Base-by-base conservation (phyloP, 2,888 invertebrate genomes). In the Dryococelus australis region DNA sequence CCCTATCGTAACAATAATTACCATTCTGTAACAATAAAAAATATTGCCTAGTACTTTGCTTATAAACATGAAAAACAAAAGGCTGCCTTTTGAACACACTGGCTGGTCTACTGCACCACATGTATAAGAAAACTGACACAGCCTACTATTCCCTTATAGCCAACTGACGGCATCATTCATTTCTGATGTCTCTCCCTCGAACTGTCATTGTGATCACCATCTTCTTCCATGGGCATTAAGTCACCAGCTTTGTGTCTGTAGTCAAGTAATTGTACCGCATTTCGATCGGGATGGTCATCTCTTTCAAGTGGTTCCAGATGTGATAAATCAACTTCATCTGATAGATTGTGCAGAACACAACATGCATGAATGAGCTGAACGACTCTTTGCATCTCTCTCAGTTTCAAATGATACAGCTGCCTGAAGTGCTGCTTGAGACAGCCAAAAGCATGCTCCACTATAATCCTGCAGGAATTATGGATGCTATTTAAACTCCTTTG, bases 401-500 rank as follows among this genome's bases (percentile, higher is more conserved):
- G 28, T 20, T 27, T 81, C 5, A 81, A 26, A 35, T 81, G 81
- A 20, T 81, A 35, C 27, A 81, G 81, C 35, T 81, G 81, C 27
- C 81, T 27, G 20, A 81, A 81, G 28, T 20, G 81, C 20, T 81
- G 81, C 81, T 81, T 81, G 6, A 81, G 81, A 12, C 28, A 27
- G 81, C 81, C 81, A 81, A 81, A 81, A 4, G 81, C 81, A 81
- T 81, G 81, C 20, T 81, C 81, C 26, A 81, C 81, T 6, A 6
- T 20, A 27, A 81, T 81, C 35, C 81, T 81, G 35, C 81, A 85
- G 27, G 85, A 85, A 85, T 24, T 53, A 16, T 85, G 53, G 13
- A 43, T 24, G 4, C 10, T 85, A 24, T 85, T 85, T 16, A 35
- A 89, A 43, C 87, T 87, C 35, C 28, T 85, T 53, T 89, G 87